Base-by-base conservation (phyloP, 1,140 invertebrate genomes). In the Hermetia illucens region DNA sequence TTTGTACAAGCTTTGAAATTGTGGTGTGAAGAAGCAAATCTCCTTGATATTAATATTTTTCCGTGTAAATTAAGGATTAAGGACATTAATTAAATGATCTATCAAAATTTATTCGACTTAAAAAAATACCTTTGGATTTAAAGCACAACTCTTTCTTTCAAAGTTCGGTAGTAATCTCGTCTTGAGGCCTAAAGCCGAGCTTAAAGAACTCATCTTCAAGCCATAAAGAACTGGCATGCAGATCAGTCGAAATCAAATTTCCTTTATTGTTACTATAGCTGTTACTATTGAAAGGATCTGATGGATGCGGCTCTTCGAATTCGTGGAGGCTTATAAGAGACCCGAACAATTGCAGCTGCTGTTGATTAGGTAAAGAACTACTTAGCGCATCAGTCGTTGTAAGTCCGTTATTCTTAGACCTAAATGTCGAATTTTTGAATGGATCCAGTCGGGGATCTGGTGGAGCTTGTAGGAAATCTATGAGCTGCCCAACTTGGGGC, bases 161-260 rank as follows among this genome's bases (percentile, higher is more conserved):
- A 49, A 79, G 65, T 63, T 79, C 77, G 31, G 77, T 79, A 21
- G 76, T 79, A 37, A 79, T 79, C 62, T 78, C 76, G 54, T 79
- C 77, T 51, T 79, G 77, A 21, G 77, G 77, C 47, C 77, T 63
- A 51, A 77, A 77, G 31, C 77, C 77, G 37, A 79, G 61, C 47
- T 74, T 74, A 46, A 73, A 73, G 51, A 77, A 78, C 51, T 79
- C 75, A 46, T 78, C 75, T 41, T 76, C 74, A 39, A 74, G 61
- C 55, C 72, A 75, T 34, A 74, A 65, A 17, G 68, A 63, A 41
- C 61, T 70, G 16, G 71, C 68, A 49, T 72, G 68, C 62, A 74
- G 74, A 48, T 77, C 71, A 1, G 69, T 63, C 29, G 55, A 54
- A 40, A 54, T 57, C 19, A 64, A 53, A 44, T 57, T 55, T 39